Percentiles rank a stretch among this genome's conserved stretches.
Evolutionary conservation across 2,113 vertebrate species (phyloP).

Genomic region (Numenius arquata): DNA sequence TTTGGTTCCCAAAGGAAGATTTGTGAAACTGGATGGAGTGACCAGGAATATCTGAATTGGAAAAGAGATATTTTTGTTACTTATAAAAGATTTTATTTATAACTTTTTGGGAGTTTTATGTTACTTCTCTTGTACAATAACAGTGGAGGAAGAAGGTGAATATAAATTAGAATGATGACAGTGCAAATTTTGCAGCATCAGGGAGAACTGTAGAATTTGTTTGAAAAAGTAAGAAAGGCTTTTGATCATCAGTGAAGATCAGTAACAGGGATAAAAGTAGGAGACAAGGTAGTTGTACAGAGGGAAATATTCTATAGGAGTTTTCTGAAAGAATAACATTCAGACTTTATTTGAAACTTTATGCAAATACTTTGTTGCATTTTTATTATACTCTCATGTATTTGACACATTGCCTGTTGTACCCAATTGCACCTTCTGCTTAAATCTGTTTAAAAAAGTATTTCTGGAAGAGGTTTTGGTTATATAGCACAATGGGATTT

Average conservation of each 20-base stretch:
- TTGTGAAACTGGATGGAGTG: not conserved
- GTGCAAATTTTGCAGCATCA: not conserved
- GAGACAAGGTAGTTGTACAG: not conserved
- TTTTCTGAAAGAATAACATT: not conserved
- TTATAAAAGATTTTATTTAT: not conserved
- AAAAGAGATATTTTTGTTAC: not conserved
- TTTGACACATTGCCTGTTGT: not conserved
- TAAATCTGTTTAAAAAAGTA: not conserved
- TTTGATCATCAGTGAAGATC: conserved; percentile 4
- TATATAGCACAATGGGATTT: not conserved
- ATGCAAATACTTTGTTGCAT: not conserved
- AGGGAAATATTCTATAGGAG: not conserved
- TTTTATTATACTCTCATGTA: not conserved
- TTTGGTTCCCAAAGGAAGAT: not conserved
- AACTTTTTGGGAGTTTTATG: not conserved
- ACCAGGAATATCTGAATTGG: not conserved
- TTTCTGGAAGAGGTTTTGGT: not conserved
- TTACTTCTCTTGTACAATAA: not conserved
- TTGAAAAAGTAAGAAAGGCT: not conserved
- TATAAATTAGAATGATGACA: not conserved
- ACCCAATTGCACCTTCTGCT: not conserved
- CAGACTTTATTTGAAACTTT: not conserved
- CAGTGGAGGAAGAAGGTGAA: not conserved
- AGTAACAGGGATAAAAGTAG: not conserved
- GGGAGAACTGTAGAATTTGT: not conserved